These are phyloP conservation scores for Pyrrhosoma nymphula DNA, from an alignment of 2,888 invertebrate genomes.

Conservation along the genomic window DNA sequence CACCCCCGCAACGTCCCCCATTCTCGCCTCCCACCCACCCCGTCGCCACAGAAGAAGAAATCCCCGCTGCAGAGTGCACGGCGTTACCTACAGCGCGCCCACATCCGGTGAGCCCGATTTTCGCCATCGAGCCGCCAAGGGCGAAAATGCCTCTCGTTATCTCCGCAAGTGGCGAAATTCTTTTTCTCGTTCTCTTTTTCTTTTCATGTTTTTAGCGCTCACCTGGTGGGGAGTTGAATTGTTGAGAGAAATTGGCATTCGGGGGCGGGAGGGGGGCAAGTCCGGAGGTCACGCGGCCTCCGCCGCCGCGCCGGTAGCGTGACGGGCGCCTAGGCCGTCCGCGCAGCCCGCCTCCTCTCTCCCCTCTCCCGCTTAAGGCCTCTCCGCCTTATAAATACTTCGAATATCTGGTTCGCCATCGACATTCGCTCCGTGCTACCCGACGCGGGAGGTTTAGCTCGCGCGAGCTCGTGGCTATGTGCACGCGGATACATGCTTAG, in stretches of 20 bases:
- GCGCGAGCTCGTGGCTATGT: conserved; percentile 26
- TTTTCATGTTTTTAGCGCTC: neutral
- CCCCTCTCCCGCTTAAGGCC: neutral
- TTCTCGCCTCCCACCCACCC: neutral
- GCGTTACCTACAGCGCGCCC: neutral
- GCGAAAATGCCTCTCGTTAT: neutral
- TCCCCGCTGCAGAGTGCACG: neutral
- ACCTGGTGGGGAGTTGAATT: neutral
- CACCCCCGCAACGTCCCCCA: neutral
- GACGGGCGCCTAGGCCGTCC: conserved; percentile 4
- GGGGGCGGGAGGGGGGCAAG: neutral
- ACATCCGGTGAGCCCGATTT: neutral
- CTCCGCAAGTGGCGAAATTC: neutral
- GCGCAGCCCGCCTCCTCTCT: neutral
- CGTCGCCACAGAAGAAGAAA: neutral
- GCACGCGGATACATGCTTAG: neutral
- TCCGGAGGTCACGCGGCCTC: neutral
- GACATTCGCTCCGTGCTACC: conserved; percentile 54
- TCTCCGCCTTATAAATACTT: conserved; percentile 57
- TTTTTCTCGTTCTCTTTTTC: neutral
- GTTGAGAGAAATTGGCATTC: neutral
- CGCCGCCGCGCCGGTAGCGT: neutral
- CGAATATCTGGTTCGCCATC: conserved; percentile 57
- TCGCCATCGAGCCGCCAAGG: conserved; percentile 9
- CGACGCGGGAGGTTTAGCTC: conserved; percentile 39